These are phyloP conservation scores for Lepidurus packardi DNA, from an alignment of 1,140 invertebrate genomes.

Conservation along the genomic window DNA sequence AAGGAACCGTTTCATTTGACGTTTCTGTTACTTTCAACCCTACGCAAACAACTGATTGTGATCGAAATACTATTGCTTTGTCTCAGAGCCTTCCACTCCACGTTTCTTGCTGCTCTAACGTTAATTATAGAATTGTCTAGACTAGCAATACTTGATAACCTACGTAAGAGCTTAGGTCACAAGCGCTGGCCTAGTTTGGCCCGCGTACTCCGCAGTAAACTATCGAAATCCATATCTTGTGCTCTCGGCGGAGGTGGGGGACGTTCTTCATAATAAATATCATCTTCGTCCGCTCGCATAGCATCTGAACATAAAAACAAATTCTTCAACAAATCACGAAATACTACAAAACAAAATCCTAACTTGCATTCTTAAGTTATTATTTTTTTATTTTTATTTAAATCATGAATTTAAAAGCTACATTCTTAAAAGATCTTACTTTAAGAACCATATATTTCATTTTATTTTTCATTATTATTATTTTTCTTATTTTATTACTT, in stretches of 20 bases:
- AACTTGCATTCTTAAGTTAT: not conserved
- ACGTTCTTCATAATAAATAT: not conserved
- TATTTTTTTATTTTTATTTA: not conserved
- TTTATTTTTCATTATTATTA: no score
- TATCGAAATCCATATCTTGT: conserved; percentile 3
- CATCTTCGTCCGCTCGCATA: not conserved
- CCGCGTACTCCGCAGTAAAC: not conserved
- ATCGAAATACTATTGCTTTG: conserved; percentile 12
- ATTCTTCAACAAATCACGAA: not conserved
- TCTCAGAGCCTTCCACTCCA: not conserved
- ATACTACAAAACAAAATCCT: not conserved
- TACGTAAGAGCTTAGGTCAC: not conserved
- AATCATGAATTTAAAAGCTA: not conserved
- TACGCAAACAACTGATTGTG: conserved; percentile 21
- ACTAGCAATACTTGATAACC: conserved; percentile 15
- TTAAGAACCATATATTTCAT: not conserved
- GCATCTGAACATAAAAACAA: not conserved
- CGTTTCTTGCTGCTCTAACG: not conserved
- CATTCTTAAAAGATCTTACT: not conserved
- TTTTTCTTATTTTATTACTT: no score
- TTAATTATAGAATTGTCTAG: conserved; percentile 5
- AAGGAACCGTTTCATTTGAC: not conserved
- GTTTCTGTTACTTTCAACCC: not conserved
- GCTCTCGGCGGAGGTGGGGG: not conserved
- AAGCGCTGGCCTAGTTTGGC: conserved; percentile 20